A percentile compares a stretch with the other conserved stretches of the same genome.
These are phyloP conservation scores for Gymnocheta viridis DNA, from an alignment of 2,888 invertebrate genomes.

Conservation along the genomic window DNA sequence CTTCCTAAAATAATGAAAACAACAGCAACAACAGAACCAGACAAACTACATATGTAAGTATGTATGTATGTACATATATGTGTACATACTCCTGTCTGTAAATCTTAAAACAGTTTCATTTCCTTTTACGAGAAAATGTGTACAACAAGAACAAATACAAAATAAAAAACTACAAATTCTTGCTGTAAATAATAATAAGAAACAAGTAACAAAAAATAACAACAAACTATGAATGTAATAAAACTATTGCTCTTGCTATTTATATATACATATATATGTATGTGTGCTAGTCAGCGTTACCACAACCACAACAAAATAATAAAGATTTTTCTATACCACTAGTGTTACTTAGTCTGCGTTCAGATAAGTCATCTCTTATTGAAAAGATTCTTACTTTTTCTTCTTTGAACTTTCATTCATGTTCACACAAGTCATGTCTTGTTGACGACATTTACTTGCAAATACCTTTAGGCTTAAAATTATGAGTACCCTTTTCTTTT, in stretches of 20 bases:
- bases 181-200: constrained; percentile 35
- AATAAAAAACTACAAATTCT: constrained; percentile 8
- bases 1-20: background rate
- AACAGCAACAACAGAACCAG: constrained; percentile 36
- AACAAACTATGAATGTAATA: background rate
- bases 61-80: too few relatives aligned
- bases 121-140: constrained; percentile 56
- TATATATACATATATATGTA: background rate
- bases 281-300: background rate
- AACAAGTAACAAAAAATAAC: background rate
- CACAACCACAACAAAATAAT: background rate
- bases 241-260: constrained; percentile 14
- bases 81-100: constrained; percentile 56
- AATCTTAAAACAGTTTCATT: constrained; percentile 67
- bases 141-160: background rate
- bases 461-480: too few relatives aligned
- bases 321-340: too few relatives aligned
- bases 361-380: too few relatives aligned
- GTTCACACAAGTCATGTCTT: too few relatives aligned
- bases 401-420: too few relatives aligned
- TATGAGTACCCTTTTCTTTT: too few relatives aligned
- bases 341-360: too few relatives aligned
- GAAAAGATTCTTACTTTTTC: too few relatives aligned
- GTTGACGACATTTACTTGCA: too few relatives aligned
- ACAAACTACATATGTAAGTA: too few relatives aligned